Percentiles rank a stretch among this genome's conserved stretches.
phyloP scores from a whole-genome alignment of 1,140 invertebrate species.

The Battus philenor region DNA sequence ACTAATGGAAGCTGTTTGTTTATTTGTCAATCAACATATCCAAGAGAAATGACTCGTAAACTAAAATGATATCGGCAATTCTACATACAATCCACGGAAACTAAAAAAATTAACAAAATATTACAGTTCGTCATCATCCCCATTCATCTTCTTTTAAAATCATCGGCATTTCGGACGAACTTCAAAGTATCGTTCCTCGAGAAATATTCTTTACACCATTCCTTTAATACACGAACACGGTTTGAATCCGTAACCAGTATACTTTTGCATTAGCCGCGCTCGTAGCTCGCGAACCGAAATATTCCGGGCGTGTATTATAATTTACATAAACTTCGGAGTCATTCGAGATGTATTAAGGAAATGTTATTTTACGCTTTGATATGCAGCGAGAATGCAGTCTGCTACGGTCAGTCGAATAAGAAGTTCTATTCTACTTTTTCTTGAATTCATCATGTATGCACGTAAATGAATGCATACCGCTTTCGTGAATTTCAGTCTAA shows the following conservation, averaged over 20 bases:
- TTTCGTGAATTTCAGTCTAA: conserved; percentile 8
- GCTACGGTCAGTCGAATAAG: conserved; percentile 40
- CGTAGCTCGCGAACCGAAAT: conserved; percentile 41
- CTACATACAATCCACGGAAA: too few relatives aligned
- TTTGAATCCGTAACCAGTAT: conserved; percentile 49
- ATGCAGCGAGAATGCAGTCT: conserved; percentile 44
- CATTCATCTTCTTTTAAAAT: conserved; percentile 12
- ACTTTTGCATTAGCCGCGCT: conserved; percentile 31
- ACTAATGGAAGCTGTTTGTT: too few relatives aligned
- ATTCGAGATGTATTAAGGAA: conserved; percentile 66
- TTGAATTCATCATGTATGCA: conserved; percentile 17
- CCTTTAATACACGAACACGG: conserved; percentile 45
- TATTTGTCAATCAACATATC: too few relatives aligned
- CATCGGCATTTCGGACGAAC: conserved; percentile 13
- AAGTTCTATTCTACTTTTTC: conserved; percentile 21
- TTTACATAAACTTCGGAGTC: conserved; percentile 65
- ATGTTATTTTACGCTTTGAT: conserved; percentile 63
- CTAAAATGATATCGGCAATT: too few relatives aligned
- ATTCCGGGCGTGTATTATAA: conserved; percentile 62
- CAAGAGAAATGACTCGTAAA: too few relatives aligned
- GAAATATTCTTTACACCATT: conserved; percentile 32
- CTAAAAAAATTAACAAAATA: too few relatives aligned
- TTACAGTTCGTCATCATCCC: too few relatives aligned
- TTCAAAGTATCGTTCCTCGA: conserved; percentile 30
- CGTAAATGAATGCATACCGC: too few relatives aligned